Percentiles rank a stretch among this genome's conserved stretches.
phyloP scores from a whole-genome alignment of 2,797 vertebrate species.

The Coluber constrictor region DNA sequence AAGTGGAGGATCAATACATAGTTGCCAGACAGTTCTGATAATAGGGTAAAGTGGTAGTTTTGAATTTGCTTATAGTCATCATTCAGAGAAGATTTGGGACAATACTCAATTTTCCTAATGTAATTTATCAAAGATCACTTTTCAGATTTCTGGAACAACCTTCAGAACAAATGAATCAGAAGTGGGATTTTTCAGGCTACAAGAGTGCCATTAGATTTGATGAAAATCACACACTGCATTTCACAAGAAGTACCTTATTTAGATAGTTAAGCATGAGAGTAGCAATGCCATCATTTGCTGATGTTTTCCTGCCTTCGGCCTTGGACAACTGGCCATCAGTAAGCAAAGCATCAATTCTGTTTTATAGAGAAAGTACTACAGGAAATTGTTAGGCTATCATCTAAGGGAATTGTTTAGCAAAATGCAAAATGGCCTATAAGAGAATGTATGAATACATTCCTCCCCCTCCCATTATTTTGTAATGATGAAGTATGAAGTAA shows the following conservation, averaged over 20 bases:
- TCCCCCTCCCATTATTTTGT: not conserved
- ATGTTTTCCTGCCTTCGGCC: not conserved
- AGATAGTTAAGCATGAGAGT: not conserved
- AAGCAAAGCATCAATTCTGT: not conserved
- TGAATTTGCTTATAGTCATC: not conserved
- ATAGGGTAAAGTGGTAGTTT: not conserved
- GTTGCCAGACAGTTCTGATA: not conserved
- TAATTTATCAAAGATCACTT: not conserved
- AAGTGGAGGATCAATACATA: not conserved
- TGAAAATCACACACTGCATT: not conserved
- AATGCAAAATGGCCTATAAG: not conserved
- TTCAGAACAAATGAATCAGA: not conserved
- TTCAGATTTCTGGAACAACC: not conserved
- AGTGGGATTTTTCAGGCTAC: not conserved
- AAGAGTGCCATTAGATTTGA: not conserved
- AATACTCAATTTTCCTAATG: not conserved
- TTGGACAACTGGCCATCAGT: not conserved
- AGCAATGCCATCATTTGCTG: not conserved
- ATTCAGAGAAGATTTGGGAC: not conserved
- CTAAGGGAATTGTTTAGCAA: not conserved
- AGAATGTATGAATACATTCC: not conserved
- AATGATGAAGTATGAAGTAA: not conserved
- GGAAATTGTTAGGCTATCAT: not conserved
- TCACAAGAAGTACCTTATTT: not conserved
- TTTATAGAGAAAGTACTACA: not conserved